Conservation (phyloP, 2,797 vertebrate species). For the Syngnathus rostellatus region DNA sequence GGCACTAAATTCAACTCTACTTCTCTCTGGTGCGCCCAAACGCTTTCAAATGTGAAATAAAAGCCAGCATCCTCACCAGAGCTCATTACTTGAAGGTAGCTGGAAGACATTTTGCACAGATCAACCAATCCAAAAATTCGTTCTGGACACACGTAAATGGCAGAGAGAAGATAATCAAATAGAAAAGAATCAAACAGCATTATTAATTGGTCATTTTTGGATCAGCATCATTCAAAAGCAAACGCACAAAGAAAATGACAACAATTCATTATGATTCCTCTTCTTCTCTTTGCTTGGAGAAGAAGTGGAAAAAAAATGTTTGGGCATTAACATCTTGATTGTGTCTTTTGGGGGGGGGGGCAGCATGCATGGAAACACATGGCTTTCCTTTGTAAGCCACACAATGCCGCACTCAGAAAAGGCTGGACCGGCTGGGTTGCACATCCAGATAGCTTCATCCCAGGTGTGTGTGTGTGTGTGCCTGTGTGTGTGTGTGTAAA, state of each 20-base stretch:
- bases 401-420: conserved; percentile 26
- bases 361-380: not conserved
- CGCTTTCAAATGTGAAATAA: not conserved
- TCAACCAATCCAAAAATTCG: not conserved
- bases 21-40: conserved; percentile 15
- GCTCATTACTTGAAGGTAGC: not conserved
- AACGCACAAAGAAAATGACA: not conserved
- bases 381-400: not conserved
- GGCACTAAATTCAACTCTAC: conserved; percentile 68
- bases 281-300: not conserved
- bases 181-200: too few relatives aligned
- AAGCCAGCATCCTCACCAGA: too few relatives aligned
- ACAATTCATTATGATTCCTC: not conserved
- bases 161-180: not conserved
- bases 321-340: conserved; percentile 46
- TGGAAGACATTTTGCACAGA: not conserved
- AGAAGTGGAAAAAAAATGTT: not conserved
- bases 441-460: conserved; percentile 63
- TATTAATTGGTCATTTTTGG: too few relatives aligned
- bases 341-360: conserved; percentile 8
- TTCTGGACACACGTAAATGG: not conserved
- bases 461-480: conserved; percentile 14
- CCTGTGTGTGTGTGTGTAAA: not conserved
- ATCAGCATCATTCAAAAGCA: not conserved
- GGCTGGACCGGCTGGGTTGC: conserved; percentile 32